Percentiles rank a stretch among this genome's conserved stretches.
Conservation (phyloP, 2,113 vertebrate genomes). For the Hippocampus barbouri region DNA sequence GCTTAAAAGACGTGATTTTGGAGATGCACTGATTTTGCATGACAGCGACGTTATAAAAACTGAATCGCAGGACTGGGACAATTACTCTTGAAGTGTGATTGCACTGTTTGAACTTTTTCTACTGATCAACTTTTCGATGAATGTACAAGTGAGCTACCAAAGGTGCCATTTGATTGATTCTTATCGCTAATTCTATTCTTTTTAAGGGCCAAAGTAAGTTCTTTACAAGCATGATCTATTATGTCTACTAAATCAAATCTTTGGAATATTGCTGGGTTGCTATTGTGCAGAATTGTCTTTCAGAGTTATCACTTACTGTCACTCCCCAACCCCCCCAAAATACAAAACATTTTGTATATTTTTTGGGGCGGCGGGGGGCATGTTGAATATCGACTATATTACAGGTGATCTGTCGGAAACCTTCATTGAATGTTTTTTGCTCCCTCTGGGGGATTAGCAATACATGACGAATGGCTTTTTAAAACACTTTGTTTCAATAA, state of each 20-base stretch:
- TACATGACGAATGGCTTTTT: too few relatives aligned
- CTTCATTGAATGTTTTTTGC: slow-evolving; percentile 4
- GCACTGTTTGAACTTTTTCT: slow-evolving; percentile 51
- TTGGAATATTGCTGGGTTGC: background rate
- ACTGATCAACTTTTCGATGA: slow-evolving; percentile 44
- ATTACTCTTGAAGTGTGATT: slow-evolving; percentile 23
- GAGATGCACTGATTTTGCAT: too few relatives aligned
- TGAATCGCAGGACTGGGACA: background rate
- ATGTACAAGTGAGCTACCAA: slow-evolving; percentile 59
- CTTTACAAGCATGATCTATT: slow-evolving; percentile 2
- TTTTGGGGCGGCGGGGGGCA: background rate
- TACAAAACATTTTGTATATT: too few relatives aligned
- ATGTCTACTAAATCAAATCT: slow-evolving; percentile 7
- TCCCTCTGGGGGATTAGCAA: slow-evolving; percentile 41
- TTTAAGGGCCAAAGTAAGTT: background rate
- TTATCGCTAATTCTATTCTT: background rate
- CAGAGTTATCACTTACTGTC: background rate
- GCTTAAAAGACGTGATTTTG: too few relatives aligned
- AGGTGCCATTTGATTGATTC: slow-evolving; percentile 41
- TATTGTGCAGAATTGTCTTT: background rate
- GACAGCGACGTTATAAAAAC: too few relatives aligned
- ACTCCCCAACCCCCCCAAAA: background rate
- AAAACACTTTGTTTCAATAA: background rate
- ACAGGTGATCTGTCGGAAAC: slow-evolving; percentile 7
- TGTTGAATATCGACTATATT: background rate